These are phyloP conservation scores for Pristionchus exspectatus DNA, from an alignment of 2,888 invertebrate species.

Conservation along the genomic window DNA sequence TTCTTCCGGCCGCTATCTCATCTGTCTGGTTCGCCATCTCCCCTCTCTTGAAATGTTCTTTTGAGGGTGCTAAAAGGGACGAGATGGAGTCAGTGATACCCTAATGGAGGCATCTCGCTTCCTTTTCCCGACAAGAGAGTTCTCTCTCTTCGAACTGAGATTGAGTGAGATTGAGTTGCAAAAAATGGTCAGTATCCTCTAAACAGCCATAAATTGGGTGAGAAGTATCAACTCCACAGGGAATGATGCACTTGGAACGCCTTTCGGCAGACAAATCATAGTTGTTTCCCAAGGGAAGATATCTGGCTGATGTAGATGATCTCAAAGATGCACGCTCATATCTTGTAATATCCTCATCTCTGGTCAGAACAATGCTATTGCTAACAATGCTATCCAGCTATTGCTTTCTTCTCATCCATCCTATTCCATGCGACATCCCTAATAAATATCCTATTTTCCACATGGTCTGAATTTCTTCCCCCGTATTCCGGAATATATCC, in stretches of 20 bases:
- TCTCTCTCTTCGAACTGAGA: conserved; percentile 35
- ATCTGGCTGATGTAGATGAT: not conserved
- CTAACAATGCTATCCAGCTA: not conserved
- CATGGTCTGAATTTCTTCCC: conserved; percentile 14
- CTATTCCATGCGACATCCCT: not conserved
- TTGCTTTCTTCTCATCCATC: not conserved
- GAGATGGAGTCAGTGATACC: conserved; percentile 33
- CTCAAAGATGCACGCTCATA: not conserved
- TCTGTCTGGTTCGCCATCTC: conserved; percentile 19
- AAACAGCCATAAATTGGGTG: conserved; percentile 33
- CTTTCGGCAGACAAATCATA: not conserved
- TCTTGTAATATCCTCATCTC: not conserved
- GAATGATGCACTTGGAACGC: conserved; percentile 26
- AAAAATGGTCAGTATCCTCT: not conserved
- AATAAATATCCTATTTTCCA: conserved; percentile 17
- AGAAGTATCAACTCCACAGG: conserved; percentile 32
- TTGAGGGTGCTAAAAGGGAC: conserved; percentile 9
- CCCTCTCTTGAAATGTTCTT: conserved; percentile 33
- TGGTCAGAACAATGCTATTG: not conserved
- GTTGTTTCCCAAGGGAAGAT: not conserved
- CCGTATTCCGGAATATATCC: not conserved
- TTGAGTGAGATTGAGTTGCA: conserved; percentile 24
- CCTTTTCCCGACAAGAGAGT: not conserved
- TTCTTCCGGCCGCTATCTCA: not conserved
- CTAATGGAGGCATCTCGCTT: conserved; percentile 38